Percentiles rank a stretch among this genome's conserved stretches.
phyloP scores from a whole-genome alignment of 2,888 invertebrate species.

The Drosophila buzzatii region DNA sequence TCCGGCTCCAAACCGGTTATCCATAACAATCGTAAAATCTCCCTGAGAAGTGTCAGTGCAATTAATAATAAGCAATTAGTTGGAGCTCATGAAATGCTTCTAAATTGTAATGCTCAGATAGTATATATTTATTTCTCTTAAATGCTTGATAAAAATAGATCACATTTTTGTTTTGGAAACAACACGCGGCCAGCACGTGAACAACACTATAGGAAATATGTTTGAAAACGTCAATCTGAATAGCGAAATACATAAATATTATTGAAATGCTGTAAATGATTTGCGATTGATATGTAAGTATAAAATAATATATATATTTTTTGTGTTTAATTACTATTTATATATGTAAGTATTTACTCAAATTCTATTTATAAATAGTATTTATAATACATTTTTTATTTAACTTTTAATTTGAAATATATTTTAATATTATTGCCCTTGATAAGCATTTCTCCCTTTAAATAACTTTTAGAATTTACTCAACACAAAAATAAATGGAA shows the following conservation, averaged over 20 bases:
- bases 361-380: neutral
- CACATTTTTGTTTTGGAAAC: conserved; percentile 42
- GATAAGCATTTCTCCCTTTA: no score
- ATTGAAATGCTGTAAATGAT: neutral
- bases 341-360: neutral
- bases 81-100: neutral
- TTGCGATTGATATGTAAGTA: neutral
- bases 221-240: neutral
- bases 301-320: neutral
- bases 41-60: neutral
- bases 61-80: conserved; percentile 5
- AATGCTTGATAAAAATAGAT: conserved; percentile 25
- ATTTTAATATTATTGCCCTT: no score
- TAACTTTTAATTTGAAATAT: no score
- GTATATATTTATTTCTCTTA: conserved; percentile 5
- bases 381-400: neutral
- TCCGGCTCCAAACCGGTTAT: conserved; percentile 22
- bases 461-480: no score
- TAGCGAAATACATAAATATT: neutral
- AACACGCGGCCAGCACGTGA: conserved; percentile 52
- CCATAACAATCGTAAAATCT: neutral
- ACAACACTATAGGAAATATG: neutral
- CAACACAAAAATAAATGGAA: no score
- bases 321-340: neutral
- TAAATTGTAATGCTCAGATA: conserved; percentile 12